Evolutionary conservation across 2,888 invertebrate genomes (phyloP), one percentile per base, ranked within the genome.

Genomic region (Tenthredo livida): DNA sequence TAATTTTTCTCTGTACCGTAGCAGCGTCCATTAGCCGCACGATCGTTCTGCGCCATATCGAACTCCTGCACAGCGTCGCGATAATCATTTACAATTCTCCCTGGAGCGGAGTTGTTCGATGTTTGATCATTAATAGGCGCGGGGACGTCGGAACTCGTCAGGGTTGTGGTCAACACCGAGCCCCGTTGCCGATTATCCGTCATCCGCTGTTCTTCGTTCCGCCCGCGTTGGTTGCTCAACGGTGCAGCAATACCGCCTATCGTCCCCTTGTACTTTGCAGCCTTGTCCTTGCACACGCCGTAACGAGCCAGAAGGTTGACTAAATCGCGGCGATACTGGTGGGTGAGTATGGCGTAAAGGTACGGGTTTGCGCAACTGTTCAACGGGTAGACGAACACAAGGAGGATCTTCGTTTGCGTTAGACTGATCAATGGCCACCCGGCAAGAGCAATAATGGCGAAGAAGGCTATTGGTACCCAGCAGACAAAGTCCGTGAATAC

Each of bases 341-440:
- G 95, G 2, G 96, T 96, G 85, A 96, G 94, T 85, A 96, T 94
- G 6, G 96, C 96, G 91, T 96, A 96, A 54, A 96, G 92, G 90
- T 96, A 96, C 0, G 96, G 96, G 90, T 96, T 96, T 86, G 96
- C 95, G 90, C 96, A 96, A 1, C 96, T 95, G 92, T 96, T 96
- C 87, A 96, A 93, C 0, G 96, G 96, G 90, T 96, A 95, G 92
- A 96, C 96, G 90, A 96, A 96, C 12, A 96, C 96, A 86, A 96
- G 91, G 7, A 96, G 94, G 84, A 96, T 94, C 89, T 94, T 94
- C 5, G 94, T 93, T 87, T 94, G 93, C 4, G 94, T 93, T 0
- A 94, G 94, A n/a, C 92, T 95, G 83, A 96, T 95, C 54, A 96
- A 93, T 0, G 96, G 95, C 86, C 94, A 93, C 17, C 96, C 96